Evolutionary conservation across 2,888 invertebrate species (phyloP).

Genomic region (Falcaria lacertinaria): DNA sequence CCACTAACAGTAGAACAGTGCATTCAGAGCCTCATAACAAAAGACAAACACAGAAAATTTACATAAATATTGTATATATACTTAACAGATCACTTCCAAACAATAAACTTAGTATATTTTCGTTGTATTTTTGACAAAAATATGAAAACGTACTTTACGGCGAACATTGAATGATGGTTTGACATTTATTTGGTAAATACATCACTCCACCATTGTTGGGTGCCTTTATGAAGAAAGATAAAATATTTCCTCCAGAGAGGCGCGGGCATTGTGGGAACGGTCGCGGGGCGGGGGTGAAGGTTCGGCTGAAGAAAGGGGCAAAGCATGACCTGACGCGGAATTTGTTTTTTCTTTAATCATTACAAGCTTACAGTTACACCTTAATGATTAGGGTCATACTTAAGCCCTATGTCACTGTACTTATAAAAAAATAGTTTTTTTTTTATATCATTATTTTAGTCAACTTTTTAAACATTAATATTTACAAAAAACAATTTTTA

Average conservation of each 20-base stretch:
- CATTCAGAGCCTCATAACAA: too few relatives aligned
- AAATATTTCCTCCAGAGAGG: constrained; percentile 68
- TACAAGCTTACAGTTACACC: background rate
- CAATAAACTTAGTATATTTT: background rate
- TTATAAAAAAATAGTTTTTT: too few relatives aligned
- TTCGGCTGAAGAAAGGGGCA: constrained; percentile 17
- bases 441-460: too few relatives aligned
- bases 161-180: constrained; percentile 63
- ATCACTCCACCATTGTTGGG: constrained; percentile 66
- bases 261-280: constrained; percentile 60
- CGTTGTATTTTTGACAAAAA: constrained; percentile 24
- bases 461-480: too few relatives aligned
- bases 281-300: constrained; percentile 42
- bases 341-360: too few relatives aligned
- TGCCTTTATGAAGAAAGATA: constrained; percentile 74
- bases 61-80: too few relatives aligned
- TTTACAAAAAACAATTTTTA: too few relatives aligned
- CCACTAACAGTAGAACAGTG: too few relatives aligned
- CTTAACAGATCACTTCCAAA: background rate
- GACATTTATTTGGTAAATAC: constrained; percentile 75
- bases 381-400: background rate
- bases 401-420: too few relatives aligned
- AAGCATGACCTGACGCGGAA: constrained; percentile 9
- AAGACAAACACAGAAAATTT: too few relatives aligned
- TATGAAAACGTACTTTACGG: constrained; percentile 36